phyloP scores from a whole-genome alignment of 2,113 vertebrate species.

The Cynopterus brachyotis region DNA sequence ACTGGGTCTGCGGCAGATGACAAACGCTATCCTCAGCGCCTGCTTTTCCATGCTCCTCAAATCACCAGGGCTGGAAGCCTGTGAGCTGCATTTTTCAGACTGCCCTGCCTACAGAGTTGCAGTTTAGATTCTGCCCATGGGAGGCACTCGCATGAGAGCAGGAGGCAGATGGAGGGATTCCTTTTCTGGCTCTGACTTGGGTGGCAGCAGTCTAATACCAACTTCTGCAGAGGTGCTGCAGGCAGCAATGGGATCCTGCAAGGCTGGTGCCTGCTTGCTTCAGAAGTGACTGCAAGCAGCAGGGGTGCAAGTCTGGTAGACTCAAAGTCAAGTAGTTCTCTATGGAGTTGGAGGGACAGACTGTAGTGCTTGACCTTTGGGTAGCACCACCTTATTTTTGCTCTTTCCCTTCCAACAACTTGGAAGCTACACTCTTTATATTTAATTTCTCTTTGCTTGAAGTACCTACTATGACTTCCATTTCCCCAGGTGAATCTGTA shows the following conservation, averaged over 20 bases:
- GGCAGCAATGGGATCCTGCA: accelerated
- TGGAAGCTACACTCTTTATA: not conserved
- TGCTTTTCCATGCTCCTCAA: not conserved
- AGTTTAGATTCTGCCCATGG: not conserved
- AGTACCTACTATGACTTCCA: not conserved
- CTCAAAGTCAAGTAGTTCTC: not conserved
- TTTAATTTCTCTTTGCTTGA: not conserved
- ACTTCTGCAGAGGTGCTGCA: accelerated
- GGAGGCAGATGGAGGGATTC: not conserved
- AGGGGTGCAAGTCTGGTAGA: no score
- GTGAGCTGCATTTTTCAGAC: not conserved
- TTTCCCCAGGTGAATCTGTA: not conserved
- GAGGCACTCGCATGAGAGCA: not conserved
- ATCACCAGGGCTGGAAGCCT: not conserved
- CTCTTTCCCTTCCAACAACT: not conserved
- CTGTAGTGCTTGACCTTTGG: not conserved
- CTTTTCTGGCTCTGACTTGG: not conserved
- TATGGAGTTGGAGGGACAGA: not conserved
- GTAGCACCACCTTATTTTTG: not conserved
- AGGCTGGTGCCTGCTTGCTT: not conserved
- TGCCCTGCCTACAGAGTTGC: not conserved
- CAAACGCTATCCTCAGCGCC: not conserved
- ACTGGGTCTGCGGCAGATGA: not conserved
- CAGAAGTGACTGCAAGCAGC: not conserved
- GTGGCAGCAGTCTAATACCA: not conserved